Evolutionary conservation across 2,113 vertebrate genomes (phyloP), one percentile per base, ranked within the genome.

Genomic region (Morone chrysops): DNA sequence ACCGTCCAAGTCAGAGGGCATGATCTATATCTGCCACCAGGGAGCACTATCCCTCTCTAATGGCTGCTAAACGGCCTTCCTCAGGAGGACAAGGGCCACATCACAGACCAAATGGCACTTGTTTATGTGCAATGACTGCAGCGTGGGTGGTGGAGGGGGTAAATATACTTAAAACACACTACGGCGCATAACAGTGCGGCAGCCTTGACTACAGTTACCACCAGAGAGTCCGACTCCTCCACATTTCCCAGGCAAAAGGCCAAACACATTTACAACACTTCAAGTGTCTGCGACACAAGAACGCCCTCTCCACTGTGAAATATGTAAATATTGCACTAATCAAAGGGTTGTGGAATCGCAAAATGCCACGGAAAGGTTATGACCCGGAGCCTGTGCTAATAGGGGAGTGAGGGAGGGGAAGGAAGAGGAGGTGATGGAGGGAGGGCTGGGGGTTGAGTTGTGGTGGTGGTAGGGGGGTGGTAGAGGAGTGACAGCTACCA

Each of bases 251-350:
- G 95, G 97, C 96, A 96, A 97, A 97, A 98, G 97, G 97, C 97
- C 96, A 97, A 95, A 96, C 92, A 93, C 96, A 97, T 97, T 97
- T 97, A 96, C 96, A 96, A 94, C 94, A 95, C 96, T 96, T 96
- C 95, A 94, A 96, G 96, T 95, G 89, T 97, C 93, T 95, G 96
- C 96, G 92, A 94, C 90, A 95, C 95, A 94, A 81, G 92, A 94
- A 93, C 88, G 83, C 93, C 94, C 93, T 94, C 96, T 95, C 94
- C 90, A 88, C 94, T 90, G 95, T 95, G 95, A 95, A 95, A 96
- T 97, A 97, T 98, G 97, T 97, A 97, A 97, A 97, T 97, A 96
- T 91, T 95, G 96, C 96, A 94, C 96, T 97, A 96, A 97, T 97
- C 97, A 97, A 96, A 97, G 96, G 96, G 92, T 96, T 97, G 96